phyloP scores from a whole-genome alignment of 2,797 vertebrate genomes.

The Arctocebus calabarensis region DNA sequence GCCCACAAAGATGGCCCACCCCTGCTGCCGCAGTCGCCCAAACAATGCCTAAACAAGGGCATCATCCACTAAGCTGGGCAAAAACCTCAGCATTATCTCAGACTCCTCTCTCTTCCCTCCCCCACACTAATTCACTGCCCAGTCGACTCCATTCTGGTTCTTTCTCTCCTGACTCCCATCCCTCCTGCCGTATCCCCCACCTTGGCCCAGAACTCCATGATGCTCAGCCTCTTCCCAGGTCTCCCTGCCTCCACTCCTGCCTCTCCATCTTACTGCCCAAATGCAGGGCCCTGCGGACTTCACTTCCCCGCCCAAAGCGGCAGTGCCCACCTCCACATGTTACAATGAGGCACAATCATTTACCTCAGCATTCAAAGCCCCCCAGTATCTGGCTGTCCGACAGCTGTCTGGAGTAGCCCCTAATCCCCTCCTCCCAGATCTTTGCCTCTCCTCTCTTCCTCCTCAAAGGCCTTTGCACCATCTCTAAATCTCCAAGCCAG shows the following conservation, averaged over 20 bases:
- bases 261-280: background rate
- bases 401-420: background rate
- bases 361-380: background rate
- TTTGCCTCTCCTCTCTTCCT: background rate
- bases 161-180: background rate
- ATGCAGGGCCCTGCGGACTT: background rate
- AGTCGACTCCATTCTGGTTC: background rate
- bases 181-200: background rate
- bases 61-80: rapidly evolving
- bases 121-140: background rate
- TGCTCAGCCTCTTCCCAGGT: background rate
- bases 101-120: background rate
- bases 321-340: rapidly evolving
- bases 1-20: background rate
- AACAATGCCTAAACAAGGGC: background rate
- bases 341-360: background rate
- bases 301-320: background rate
- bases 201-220: background rate
- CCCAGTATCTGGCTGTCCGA: rapidly evolving
- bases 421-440: too few relatives aligned
- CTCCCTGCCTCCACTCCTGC: background rate
- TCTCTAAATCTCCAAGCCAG: background rate
- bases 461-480: background rate
- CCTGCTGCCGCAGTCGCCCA: background rate
- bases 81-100: background rate